A percentile compares a stretch with the other conserved stretches of the same genome.
These are phyloP conservation scores for Heliconius cydno DNA, from an alignment of 2,888 invertebrate species.

Conservation along the genomic window DNA sequence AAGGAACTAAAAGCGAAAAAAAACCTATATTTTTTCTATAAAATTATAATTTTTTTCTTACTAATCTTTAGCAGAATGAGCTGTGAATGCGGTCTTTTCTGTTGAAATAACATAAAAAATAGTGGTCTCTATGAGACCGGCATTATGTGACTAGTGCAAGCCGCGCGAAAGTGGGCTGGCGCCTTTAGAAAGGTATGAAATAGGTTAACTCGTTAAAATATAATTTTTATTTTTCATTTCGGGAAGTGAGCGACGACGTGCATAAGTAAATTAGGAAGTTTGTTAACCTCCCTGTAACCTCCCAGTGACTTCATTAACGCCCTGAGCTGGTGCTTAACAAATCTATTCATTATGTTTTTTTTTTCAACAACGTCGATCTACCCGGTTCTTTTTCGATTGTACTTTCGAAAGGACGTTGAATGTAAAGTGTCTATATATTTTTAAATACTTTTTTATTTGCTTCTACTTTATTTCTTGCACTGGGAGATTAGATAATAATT, in stretches of 20 bases:
- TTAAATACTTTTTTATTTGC: not conserved
- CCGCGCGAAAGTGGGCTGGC: slow-evolving; percentile 33
- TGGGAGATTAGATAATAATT: too few species aligned
- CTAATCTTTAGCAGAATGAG: slow-evolving; percentile 20
- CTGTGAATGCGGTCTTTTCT: slow-evolving; percentile 33
- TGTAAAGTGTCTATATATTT: not conserved
- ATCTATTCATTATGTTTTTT: not conserved
- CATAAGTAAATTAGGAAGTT: slow-evolving; percentile 28
- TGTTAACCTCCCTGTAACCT: not conserved
- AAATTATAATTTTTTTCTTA: slow-evolving; percentile 20
- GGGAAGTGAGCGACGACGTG: slow-evolving; percentile 22
- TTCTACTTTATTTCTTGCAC: not conserved
- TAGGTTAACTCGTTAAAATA: slow-evolving; percentile 36
- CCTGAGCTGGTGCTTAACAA: not conserved
- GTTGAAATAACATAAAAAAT: slow-evolving; percentile 28
- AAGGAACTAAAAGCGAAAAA: not conserved
- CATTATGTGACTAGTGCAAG: slow-evolving; percentile 22
- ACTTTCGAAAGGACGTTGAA: not conserved
- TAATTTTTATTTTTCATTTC: slow-evolving; percentile 32
- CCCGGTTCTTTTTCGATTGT: not conserved
- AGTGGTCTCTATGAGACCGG: slow-evolving; percentile 22
- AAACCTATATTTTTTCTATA: not conserved
- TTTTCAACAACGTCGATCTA: not conserved
- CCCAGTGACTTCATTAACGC: slow-evolving; percentile 22
- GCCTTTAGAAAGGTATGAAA: slow-evolving; percentile 34